Conservation (phyloP, 2,797 vertebrate genomes). For the Poeciliopsis paucimaculata region DNA sequence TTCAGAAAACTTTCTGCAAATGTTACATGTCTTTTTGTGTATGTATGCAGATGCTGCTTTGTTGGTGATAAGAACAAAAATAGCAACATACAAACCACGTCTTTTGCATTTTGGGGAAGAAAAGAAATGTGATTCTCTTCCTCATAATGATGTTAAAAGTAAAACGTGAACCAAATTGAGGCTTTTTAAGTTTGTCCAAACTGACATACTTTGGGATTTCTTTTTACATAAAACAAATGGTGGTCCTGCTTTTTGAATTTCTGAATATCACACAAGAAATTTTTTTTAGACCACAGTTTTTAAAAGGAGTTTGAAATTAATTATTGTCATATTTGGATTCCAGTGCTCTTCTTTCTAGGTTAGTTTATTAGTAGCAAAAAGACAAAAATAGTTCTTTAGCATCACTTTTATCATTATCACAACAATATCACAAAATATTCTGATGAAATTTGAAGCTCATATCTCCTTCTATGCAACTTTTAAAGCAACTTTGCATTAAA, state of each 20-base stretch:
- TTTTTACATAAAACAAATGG: not conserved
- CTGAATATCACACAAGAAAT: too few species aligned
- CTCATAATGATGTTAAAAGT: not conserved
- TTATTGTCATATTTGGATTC: not conserved
- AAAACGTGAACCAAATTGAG: not conserved
- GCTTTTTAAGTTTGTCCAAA: not conserved
- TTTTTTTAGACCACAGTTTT: not conserved
- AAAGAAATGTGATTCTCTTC: not conserved
- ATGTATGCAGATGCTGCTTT: not conserved
- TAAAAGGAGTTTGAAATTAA: not conserved
- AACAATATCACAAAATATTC: not conserved
- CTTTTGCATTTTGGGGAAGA: not conserved
- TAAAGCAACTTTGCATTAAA: too few species aligned
- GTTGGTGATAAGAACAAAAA: not conserved
- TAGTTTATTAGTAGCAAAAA: not conserved
- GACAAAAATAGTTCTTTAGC: not conserved
- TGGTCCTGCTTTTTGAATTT: not conserved
- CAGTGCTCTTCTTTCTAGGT: not conserved
- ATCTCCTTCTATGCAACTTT: not conserved
- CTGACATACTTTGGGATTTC: not conserved
- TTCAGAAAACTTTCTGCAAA: not conserved
- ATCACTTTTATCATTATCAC: not conserved
- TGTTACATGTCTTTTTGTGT: not conserved
- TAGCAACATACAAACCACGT: not conserved
- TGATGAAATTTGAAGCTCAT: not conserved